These are phyloP conservation scores for Melanotaenia nigrans DNA, from an alignment of 2,797 vertebrate species.

Conservation along the genomic window DNA sequence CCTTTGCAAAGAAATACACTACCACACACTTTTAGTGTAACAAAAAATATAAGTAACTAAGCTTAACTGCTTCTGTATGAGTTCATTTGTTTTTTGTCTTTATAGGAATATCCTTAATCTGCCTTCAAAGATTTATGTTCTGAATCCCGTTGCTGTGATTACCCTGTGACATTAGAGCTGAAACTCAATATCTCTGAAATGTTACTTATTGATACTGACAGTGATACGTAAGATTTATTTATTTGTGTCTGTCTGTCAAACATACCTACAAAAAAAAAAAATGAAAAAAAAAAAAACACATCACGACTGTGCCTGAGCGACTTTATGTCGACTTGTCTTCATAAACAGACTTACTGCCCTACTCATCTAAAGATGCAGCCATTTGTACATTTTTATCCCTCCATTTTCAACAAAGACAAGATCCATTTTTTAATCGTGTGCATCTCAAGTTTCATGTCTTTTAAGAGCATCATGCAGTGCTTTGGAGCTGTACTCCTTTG, in stretches of 20 bases:
- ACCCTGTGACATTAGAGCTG: not conserved
- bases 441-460: slow-evolving; percentile 19
- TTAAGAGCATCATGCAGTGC: slow-evolving; percentile 46
- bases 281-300: slow-evolving; percentile 10
- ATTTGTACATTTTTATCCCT: slow-evolving; percentile 47
- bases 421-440: slow-evolving; percentile 10
- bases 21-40: not conserved
- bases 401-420: slow-evolving; percentile 1
- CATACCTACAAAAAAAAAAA: slow-evolving; percentile 58
- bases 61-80: not conserved
- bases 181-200: not conserved
- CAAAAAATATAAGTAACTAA: not conserved
- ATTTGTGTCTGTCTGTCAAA: slow-evolving; percentile 48
- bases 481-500: slow-evolving; percentile 17
- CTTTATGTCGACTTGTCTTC: slow-evolving; percentile 49
- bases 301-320: slow-evolving; percentile 74
- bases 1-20: not conserved
- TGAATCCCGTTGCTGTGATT: not conserved
- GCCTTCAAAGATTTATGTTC: slow-evolving; percentile 1
- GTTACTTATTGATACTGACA: not conserved
- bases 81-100: not conserved
- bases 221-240: slow-evolving; percentile 8
- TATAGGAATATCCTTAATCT: not conserved
- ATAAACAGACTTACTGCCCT: slow-evolving; percentile 57
- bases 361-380: slow-evolving; percentile 41